Evolutionary conservation across 2,888 invertebrate genomes (phyloP).

Genomic region (Catocala sponsa): DNA sequence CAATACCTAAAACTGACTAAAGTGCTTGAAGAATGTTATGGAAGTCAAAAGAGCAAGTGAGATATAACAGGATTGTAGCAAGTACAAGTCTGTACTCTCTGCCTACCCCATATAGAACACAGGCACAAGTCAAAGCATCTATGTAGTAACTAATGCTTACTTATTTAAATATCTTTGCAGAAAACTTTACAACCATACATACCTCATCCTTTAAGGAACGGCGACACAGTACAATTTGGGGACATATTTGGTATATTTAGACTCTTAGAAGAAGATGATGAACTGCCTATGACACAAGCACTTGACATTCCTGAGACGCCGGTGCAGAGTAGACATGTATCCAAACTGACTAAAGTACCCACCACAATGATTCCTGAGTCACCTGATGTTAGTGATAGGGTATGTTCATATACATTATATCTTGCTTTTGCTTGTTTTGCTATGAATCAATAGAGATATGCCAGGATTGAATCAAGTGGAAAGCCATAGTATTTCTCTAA

Average conservation of each 20-base stretch:
- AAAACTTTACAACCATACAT: constrained; percentile 73
- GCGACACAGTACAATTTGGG: constrained; percentile 80
- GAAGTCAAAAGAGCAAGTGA: too few species aligned
- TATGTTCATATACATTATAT: constrained; percentile 42
- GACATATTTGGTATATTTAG: constrained; percentile 78
- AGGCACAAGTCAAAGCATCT: too few species aligned
- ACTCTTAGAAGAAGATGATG: constrained; percentile 69
- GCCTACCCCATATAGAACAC: too few species aligned
- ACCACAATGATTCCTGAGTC: constrained; percentile 76
- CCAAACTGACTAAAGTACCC: constrained; percentile 58
- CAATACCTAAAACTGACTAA: too few species aligned
- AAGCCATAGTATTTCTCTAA: too few species aligned
- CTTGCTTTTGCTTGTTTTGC: background rate
- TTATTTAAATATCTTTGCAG: constrained; percentile 49
- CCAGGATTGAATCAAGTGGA: too few species aligned
- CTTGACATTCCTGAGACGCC: constrained; percentile 78
- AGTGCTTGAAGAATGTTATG: too few species aligned
- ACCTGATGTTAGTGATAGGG: constrained; percentile 80
- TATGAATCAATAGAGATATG: too few species aligned
- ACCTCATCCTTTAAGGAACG: constrained; percentile 71
- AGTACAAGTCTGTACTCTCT: too few species aligned
- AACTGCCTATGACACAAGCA: constrained; percentile 79
- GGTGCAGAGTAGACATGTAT: constrained; percentile 51
- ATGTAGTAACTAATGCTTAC: too few species aligned
- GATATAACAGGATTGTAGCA: too few species aligned